Evolutionary conservation across 2,113 vertebrate species (phyloP).

Genomic region (Sorex araneus): DNA sequence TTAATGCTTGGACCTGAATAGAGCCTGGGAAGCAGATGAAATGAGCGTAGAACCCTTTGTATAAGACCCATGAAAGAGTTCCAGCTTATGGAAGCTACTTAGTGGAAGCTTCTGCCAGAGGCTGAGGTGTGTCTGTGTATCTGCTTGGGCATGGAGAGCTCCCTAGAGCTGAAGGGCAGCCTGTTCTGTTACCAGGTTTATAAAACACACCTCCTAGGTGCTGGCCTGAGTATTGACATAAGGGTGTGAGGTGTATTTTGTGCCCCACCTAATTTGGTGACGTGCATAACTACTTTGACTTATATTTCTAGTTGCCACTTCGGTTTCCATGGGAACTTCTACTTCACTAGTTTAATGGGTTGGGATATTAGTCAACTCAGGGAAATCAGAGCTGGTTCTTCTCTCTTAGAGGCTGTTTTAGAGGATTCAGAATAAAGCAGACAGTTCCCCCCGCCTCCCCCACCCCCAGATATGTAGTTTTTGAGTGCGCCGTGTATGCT

Average conservation of each 20-base stretch:
- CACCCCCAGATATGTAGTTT: not conserved
- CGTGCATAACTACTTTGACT: constrained; percentile 17
- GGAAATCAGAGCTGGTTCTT: constrained; percentile 51
- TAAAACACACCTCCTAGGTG: constrained; percentile 65
- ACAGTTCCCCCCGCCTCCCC: not conserved
- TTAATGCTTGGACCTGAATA: constrained; percentile 17
- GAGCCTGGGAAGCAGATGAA: constrained; percentile 52
- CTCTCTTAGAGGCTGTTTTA: constrained; percentile 5
- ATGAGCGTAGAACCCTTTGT: constrained; percentile 27
- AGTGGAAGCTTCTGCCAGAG: constrained; percentile 71
- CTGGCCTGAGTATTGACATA: constrained; percentile 41
- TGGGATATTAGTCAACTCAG: not conserved
- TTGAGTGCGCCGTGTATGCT: not conserved
- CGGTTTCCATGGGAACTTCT: not conserved
- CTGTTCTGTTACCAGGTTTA: constrained; percentile 63
- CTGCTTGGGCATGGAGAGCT: constrained; percentile 73
- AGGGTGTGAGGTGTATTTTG: constrained; percentile 62
- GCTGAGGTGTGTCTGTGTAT: constrained; percentile 73
- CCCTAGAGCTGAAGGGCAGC: constrained; percentile 62
- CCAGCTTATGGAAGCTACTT: constrained; percentile 53
- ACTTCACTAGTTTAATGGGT: not conserved
- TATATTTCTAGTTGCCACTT: not conserved
- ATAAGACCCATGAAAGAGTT: constrained; percentile 36
- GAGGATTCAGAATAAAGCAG: constrained; percentile 27
- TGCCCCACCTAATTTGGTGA: constrained; percentile 49